Percentiles rank a stretch among this genome's conserved stretches.
Evolutionary conservation across 2,888 invertebrate genomes (phyloP).

Genomic region (Cerceris rybyensis): DNA sequence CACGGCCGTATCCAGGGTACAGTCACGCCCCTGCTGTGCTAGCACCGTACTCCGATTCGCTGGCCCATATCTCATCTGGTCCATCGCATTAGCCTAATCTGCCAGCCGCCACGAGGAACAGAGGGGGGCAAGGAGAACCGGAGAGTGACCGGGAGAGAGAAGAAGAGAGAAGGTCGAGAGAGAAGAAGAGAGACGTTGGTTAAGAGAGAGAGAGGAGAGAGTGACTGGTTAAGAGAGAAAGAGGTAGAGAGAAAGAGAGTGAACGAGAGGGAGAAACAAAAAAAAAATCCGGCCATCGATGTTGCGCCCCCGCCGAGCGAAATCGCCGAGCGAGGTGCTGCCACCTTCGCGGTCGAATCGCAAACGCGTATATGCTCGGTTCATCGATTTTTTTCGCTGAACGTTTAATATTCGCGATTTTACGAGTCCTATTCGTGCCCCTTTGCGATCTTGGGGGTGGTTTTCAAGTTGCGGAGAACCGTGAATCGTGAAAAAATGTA

Average conservation of each 20-base stretch:
- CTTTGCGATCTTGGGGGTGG: too few species aligned
- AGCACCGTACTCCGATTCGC: slow-evolving; percentile 82
- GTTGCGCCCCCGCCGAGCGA: slow-evolving; percentile 68
- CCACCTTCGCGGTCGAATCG: slow-evolving; percentile 73
- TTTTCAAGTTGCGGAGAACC: too few species aligned
- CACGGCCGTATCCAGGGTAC: slow-evolving; percentile 86
- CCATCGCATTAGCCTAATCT: slow-evolving; percentile 82
- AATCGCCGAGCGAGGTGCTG: slow-evolving; percentile 79
- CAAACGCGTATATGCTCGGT: slow-evolving; percentile 68
- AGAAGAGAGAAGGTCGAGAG: too few species aligned
- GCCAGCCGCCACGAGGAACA: slow-evolving; percentile 62
- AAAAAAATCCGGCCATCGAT: slow-evolving; percentile 80
- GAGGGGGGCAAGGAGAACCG: slow-evolving; percentile 47
- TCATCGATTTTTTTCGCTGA: slow-evolving; percentile 74
- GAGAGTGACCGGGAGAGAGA: background rate
- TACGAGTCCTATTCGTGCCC: background rate
- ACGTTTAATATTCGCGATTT: background rate
- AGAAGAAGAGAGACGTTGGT: too few species aligned
- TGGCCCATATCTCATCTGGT: slow-evolving; percentile 81
- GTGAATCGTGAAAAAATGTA: too few species aligned
- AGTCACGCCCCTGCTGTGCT: slow-evolving; percentile 82
- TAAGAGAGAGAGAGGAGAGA: too few species aligned
- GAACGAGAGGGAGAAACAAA: slow-evolving; percentile 36
- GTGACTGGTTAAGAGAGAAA: background rate
- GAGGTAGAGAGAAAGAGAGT: slow-evolving; percentile 38